Base-by-base conservation (phyloP, 2,888 invertebrate species). In the Brachylomia viminalis region DNA sequence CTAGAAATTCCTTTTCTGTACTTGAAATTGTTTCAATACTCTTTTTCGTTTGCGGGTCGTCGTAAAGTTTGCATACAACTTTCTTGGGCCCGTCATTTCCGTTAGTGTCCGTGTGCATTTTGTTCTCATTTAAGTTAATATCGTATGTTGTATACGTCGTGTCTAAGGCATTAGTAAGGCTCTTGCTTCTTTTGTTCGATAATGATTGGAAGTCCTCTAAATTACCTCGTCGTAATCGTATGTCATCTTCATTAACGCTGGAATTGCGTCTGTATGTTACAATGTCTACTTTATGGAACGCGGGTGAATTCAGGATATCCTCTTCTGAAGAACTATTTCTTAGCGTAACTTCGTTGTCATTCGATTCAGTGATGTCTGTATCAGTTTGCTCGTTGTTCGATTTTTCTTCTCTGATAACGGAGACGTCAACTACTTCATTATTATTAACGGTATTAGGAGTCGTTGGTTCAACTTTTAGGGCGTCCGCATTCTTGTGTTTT, bases 1-100 rank as follows among this genome's bases (percentile, higher is more conserved):
- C 96, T 78, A 94, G 90, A 81, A 96, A 97, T 82, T 97, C 96
- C 83, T 94, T 96, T 89, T 95, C 96, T 27, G 95, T 97, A 79
- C 95, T 95, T 23, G 96, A 96, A 82, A 95, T 90, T 33, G 96
- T 95, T 76, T 96, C 96, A 72, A 95, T 88, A 80, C 96, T 96
- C 79, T 94, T 93, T 87, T 96, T 96, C 77, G 94, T 90, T 66
- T 91, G 87, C 33, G 91, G 84, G 27, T 94, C 92, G 23, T 93
- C 91, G 83, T 95, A 95, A 45, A 96, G 86, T 88, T 96, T 96
- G 82, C 96, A 97, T 6, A 95, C 91, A 5, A 96, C 94, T 88
- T 93, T 95, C 83, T 94, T 92, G 13, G 95, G 95, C 81, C 93
- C 93, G 17, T 94, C 93, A 74, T 95, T 96, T 61, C 93, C 94